Percentiles rank a stretch among this genome's conserved stretches.
Conservation (phyloP, 2,888 invertebrate genomes). For the Drosophila recens region DNA sequence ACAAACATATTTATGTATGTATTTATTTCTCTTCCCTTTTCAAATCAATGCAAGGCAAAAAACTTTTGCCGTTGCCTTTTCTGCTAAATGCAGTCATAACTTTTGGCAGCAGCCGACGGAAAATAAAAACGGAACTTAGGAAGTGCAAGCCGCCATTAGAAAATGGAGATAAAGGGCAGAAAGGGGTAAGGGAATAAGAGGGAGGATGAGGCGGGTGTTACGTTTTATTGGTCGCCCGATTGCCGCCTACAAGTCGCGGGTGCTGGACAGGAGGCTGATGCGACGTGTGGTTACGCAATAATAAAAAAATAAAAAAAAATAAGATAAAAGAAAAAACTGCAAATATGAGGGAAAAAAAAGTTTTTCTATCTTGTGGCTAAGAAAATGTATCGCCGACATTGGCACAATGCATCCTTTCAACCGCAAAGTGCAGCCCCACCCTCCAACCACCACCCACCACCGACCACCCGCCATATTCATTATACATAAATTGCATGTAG, state of each 20-base stretch:
- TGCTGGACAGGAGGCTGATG: constrained; percentile 13
- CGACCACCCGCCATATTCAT: constrained; percentile 59
- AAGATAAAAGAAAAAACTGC: constrained; percentile 12
- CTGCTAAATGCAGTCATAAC: constrained; percentile 80
- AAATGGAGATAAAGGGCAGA: constrained; percentile 29
- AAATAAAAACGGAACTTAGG: constrained; percentile 46
- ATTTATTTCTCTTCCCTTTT: constrained; percentile 56
- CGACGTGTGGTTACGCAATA: constrained; percentile 53
- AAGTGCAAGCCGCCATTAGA: constrained; percentile 75
- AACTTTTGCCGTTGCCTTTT: constrained; percentile 59
- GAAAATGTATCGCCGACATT: constrained; percentile 73
- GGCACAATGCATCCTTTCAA: constrained; percentile 79
- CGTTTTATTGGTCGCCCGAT: constrained; percentile 49
- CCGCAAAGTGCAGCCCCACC: constrained; percentile 72
- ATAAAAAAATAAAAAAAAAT: constrained; percentile 30
- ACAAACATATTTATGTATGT: constrained; percentile 33
- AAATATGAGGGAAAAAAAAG: constrained; percentile 46
- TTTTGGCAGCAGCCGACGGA: constrained; percentile 72
- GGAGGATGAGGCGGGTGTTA: constrained; percentile 3
- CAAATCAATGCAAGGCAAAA: constrained; percentile 74
- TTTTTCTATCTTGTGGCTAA: constrained; percentile 68
- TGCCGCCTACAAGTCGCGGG: constrained; percentile 61
- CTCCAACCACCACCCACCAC: constrained; percentile 11
- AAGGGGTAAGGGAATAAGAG: constrained; percentile 2
- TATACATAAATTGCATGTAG: constrained; percentile 74